phyloP scores from a whole-genome alignment of 2,888 invertebrate genomes.

The Coremacera marginata region DNA sequence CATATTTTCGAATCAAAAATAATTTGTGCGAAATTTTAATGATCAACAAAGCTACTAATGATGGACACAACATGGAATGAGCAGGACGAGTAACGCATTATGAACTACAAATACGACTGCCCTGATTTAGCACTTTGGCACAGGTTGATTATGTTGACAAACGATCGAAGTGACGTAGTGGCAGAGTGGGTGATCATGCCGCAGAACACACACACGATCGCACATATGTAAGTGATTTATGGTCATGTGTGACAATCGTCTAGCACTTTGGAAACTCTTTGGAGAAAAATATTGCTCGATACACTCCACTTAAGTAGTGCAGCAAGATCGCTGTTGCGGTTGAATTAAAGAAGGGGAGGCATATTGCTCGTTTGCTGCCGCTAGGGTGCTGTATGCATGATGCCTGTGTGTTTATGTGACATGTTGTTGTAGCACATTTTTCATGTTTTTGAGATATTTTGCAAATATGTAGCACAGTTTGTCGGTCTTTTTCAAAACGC shows the following conservation, averaged over 20 bases:
- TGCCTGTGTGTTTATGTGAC: background rate
- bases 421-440: background rate
- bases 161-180: constrained; percentile 39
- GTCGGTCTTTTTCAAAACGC: background rate
- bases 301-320: background rate
- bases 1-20: background rate
- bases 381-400: background rate
- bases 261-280: background rate
- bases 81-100: background rate
- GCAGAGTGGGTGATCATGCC: background rate
- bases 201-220: constrained; percentile 22
- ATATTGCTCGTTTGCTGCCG: background rate
- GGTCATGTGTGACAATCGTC: background rate
- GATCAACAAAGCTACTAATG: constrained; percentile 45
- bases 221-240: constrained; percentile 9
- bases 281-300: background rate
- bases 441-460: constrained; percentile 7
- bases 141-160: constrained; percentile 48
- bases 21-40: constrained; percentile 22
- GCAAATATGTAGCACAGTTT: background rate
- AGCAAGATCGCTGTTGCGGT: background rate
- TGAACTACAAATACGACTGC: constrained; percentile 37
- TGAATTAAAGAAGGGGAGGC: background rate
- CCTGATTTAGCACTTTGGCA: constrained; percentile 44
- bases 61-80: background rate